These are phyloP conservation scores for Nymphalis c-album DNA, from an alignment of 2,888 invertebrate species.

Conservation along the genomic window DNA sequence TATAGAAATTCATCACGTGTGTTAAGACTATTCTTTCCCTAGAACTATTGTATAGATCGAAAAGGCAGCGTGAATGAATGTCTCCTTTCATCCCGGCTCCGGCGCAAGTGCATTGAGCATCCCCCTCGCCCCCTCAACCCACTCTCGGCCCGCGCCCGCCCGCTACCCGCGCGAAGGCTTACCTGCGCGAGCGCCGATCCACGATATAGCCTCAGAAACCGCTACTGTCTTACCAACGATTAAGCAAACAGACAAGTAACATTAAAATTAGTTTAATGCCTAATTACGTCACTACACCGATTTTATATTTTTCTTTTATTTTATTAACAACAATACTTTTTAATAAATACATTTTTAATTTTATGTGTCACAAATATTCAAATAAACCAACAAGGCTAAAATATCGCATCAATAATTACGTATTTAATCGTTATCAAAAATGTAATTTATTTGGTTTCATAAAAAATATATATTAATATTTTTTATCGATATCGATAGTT, in stretches of 20 bases:
- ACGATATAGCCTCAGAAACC: slow-evolving; percentile 62
- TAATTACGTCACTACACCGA: neutral
- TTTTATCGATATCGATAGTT: too few relatives aligned
- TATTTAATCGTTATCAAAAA: too few relatives aligned
- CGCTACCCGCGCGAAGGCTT: slow-evolving; percentile 56
- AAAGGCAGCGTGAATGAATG: slow-evolving; percentile 33
- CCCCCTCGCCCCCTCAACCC: slow-evolving; percentile 38
- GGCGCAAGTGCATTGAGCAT: slow-evolving; percentile 64
- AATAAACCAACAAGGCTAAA: too few relatives aligned
- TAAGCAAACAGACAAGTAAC: slow-evolving; percentile 25
- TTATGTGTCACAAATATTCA: too few relatives aligned
- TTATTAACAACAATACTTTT: too few relatives aligned
- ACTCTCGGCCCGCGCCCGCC: slow-evolving; percentile 35
- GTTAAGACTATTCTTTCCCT: slow-evolving; percentile 6
- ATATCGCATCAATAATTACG: too few relatives aligned
- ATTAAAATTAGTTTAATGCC: slow-evolving; percentile 10
- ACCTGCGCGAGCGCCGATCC: slow-evolving; percentile 64
- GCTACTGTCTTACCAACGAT: slow-evolving; percentile 60
- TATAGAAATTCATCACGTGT: slow-evolving; percentile 6
- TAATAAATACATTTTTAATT: too few relatives aligned
- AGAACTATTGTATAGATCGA: slow-evolving; percentile 14
- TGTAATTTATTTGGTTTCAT: too few relatives aligned
- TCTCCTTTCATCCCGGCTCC: slow-evolving; percentile 47
- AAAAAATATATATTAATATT: too few relatives aligned
- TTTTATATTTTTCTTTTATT: neutral